Evolutionary conservation across 1,140 invertebrate genomes (phyloP), one percentile per base, ranked within the genome.

Genomic region (Pachyrhynchus sulphureomaculatus): DNA sequence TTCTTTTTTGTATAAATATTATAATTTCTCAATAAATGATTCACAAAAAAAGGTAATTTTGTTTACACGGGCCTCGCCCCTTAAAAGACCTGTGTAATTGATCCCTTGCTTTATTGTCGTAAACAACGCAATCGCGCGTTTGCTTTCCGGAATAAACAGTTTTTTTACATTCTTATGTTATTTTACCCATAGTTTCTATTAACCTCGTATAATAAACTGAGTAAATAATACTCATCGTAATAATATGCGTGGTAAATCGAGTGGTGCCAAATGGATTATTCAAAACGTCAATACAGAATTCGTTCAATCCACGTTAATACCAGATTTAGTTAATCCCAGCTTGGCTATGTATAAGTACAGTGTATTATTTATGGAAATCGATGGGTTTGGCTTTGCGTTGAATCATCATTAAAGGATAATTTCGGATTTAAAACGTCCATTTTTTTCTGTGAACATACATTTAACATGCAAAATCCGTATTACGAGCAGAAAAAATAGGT

Each of bases 381-480:
- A 54, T 54, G 51, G 15, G 23, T 39, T 54, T 54, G 34, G 39
- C 37, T 54, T 39, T 54, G 51, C 51, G 36, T 42, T 54, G 37
- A 54, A 54, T 54, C 51, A 39, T 42, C 51, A 54, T 54, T 54
- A 54, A 39, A 54, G 51, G 51, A 54, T 54, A 54, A 54, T 41
- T 54, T 54, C 23, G 51, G 51, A 54, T 54, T 41, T 41, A 18
- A 41, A 26, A 21, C 18, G 2, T 4, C 12, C 17, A 15, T 8
- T 4, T 41, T 45, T 49, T 49, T 49, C 15, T 13, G 24, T 12
- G 8, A 32, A 49, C 13, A 17, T 49, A 13, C 5, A 15, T 52
- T 52, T 24, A 36, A 52, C 36, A 52, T 39, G 18, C 26, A 8
- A 32, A 48, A 32, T 33, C 24, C 4, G 24, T 33, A 20, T 48